Evolutionary conservation across 2,888 invertebrate species (phyloP).

Genomic region (Deilephila elpenor): DNA sequence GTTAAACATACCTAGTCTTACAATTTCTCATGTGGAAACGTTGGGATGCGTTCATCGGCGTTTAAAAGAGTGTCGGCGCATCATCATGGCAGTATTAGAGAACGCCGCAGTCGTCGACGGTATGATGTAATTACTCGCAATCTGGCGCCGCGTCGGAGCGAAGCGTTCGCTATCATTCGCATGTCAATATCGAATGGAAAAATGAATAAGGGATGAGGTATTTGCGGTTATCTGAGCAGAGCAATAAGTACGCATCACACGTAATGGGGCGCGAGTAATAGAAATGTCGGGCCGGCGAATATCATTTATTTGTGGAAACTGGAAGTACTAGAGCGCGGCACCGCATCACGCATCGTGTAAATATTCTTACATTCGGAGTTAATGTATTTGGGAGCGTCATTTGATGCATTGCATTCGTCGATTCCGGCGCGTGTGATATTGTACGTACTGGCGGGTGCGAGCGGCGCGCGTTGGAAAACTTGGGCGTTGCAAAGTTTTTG

Average conservation of each 20-base stretch:
- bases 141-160: slow-evolving; percentile 36
- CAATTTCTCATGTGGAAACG: slow-evolving; percentile 59
- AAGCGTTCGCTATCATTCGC: slow-evolving; percentile 31
- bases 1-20: slow-evolving; percentile 76
- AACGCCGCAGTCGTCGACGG: slow-evolving; percentile 33
- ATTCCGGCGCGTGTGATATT: slow-evolving; percentile 68
- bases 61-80: slow-evolving; percentile 46
- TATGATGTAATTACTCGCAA: slow-evolving; percentile 31
- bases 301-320: background rate
- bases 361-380: slow-evolving; percentile 78
- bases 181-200: slow-evolving; percentile 34
- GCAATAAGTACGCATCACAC: slow-evolving; percentile 32
- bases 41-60: slow-evolving; percentile 47
- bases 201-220: slow-evolving; percentile 38
- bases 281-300: slow-evolving; percentile 34
- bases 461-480: slow-evolving; percentile 73
- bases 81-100: slow-evolving; percentile 66
- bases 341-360: slow-evolving; percentile 54
- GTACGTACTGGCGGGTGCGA: slow-evolving; percentile 55
- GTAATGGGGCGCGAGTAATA: slow-evolving; percentile 36
- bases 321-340: background rate
- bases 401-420: slow-evolving; percentile 69
- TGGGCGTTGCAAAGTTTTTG: slow-evolving; percentile 58
- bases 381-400: slow-evolving; percentile 76
- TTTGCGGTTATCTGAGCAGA: slow-evolving; percentile 45